phyloP scores from a whole-genome alignment of 2,888 invertebrate species.

The Drosophila colorata region DNA sequence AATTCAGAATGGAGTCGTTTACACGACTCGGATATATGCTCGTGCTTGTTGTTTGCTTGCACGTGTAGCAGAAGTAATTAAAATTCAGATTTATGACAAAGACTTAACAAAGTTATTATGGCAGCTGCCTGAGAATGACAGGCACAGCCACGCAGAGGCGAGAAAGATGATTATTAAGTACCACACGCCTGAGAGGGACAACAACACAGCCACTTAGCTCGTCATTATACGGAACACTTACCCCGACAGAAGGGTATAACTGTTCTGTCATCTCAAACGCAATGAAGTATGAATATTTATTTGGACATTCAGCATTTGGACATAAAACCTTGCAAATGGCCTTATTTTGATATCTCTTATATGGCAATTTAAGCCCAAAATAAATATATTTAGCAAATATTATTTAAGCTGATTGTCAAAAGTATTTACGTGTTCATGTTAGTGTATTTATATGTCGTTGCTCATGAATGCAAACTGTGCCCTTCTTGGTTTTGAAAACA shows the following conservation, averaged over 20 bases:
- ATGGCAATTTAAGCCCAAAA: neutral
- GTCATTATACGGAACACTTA: conserved; percentile 30
- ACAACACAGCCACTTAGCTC: conserved; percentile 33
- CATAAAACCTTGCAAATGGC: neutral
- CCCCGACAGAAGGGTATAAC: conserved; percentile 14
- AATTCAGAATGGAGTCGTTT: conserved; percentile 47
- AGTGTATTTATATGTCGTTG: conserved; percentile 30
- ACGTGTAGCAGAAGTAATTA: conserved; percentile 61
- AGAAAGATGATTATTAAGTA: conserved; percentile 26
- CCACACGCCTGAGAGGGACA: conserved; percentile 10
- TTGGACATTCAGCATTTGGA: neutral
- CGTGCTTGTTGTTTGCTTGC: neutral
- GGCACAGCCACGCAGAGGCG: conserved; percentile 21
- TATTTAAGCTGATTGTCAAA: neutral
- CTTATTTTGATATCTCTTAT: neutral
- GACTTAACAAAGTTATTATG: conserved; percentile 71
- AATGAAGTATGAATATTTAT: conserved; percentile 23
- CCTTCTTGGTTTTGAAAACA: conserved; percentile 16
- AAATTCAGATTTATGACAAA: conserved; percentile 72
- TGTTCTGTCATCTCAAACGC: conserved; percentile 12
- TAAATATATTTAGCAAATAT: conserved; percentile 6
- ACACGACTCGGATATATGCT: conserved; percentile 14
- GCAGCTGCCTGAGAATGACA: conserved; percentile 55
- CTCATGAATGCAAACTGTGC: neutral
- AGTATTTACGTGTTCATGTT: neutral